A percentile compares a stretch with the other conserved stretches of the same genome.
phyloP scores from a whole-genome alignment of 2,113 vertebrate genomes.

The Opisthocomus hoazin region DNA sequence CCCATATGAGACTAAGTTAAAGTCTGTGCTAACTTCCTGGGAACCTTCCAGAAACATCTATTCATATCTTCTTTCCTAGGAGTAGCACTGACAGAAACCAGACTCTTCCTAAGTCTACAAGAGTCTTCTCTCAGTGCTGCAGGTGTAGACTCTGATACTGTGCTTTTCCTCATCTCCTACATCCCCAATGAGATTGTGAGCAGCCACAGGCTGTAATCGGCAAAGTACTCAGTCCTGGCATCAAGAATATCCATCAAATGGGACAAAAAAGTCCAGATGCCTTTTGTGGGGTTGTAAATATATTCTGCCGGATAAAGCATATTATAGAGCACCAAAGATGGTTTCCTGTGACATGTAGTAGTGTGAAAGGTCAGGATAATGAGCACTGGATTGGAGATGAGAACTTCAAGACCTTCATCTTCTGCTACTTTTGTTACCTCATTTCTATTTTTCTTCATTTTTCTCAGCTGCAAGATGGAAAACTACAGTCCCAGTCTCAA shows the following conservation, averaged over 20 bases:
- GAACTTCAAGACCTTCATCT: not conserved
- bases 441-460: not conserved
- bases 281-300: not conserved
- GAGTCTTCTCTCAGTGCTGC: not conserved
- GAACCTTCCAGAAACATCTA: not conserved
- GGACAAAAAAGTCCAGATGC: not conserved
- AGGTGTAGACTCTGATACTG: not conserved
- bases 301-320: not conserved
- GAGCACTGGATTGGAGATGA: not conserved
- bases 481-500: not conserved
- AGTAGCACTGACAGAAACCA: not conserved
- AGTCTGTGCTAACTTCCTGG: not conserved
- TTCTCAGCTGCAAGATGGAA: not conserved
- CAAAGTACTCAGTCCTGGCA: not conserved
- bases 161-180: not conserved
- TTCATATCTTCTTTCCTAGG: not conserved
- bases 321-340: not conserved
- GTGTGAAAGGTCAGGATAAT: fast-evolving
- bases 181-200: not conserved
- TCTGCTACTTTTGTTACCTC: not conserved
- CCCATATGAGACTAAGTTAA: not conserved
- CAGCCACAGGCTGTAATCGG: not conserved
- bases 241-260: not conserved
- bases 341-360: not conserved
- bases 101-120: not conserved